Conservation (phyloP, 37 sponge, comb jelly and placozoan genomes). For the Ianthella basta region DNA sequence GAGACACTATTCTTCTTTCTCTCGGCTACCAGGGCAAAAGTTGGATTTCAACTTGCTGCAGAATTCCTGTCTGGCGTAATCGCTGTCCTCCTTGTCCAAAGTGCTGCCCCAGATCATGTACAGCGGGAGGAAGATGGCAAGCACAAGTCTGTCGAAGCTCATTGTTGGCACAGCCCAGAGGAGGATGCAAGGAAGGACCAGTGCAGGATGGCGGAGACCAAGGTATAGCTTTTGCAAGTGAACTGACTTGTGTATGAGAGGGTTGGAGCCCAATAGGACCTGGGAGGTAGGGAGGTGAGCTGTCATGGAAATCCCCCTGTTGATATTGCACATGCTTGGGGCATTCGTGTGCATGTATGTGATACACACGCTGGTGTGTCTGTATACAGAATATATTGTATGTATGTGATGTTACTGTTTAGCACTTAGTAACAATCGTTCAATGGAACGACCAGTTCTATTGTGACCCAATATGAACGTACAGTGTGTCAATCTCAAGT, state of each 20-base stretch:
- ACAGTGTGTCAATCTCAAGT: no score
- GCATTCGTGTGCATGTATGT: no score
- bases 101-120: conserved; percentile 62
- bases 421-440: no score
- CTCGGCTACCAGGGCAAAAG: background rate
- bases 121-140: conserved; percentile 66
- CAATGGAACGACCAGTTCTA: no score
- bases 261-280: conserved; percentile 5
- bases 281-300: background rate
- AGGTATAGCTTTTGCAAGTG: conserved; percentile 55
- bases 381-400: background rate
- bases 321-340: no score
- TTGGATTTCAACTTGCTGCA: conserved; percentile 25
- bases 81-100: conserved; percentile 38
- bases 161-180: conserved; percentile 69
- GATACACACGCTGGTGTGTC: no score
- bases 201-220: conserved; percentile 70
- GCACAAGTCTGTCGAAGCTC: conserved; percentile 69
- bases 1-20: no score
- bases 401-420: background rate
- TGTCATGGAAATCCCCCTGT: no score
- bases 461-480: no score
- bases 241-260: conserved; percentile 51
- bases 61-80: conserved; percentile 52
- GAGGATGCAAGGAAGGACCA: conserved; percentile 50